Percentiles rank a stretch among this genome's conserved stretches.
Conservation (phyloP, 2,113 vertebrate species). For the Corythaeola cristata region DNA sequence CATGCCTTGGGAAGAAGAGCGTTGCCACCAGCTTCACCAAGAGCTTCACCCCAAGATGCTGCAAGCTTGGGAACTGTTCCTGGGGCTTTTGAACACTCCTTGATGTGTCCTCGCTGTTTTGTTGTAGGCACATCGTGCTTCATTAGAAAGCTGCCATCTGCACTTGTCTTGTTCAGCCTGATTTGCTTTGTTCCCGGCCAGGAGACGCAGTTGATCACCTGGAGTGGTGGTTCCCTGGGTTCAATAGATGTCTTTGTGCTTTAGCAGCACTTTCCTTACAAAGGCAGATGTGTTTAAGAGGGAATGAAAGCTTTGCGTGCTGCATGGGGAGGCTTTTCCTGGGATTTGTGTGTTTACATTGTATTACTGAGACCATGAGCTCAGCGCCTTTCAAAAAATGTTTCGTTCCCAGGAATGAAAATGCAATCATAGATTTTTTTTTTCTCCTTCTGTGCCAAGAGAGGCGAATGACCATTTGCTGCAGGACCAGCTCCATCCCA, state of each 20-base stretch:
- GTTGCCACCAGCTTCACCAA: neutral
- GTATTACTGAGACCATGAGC: neutral
- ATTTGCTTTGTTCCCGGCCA: neutral
- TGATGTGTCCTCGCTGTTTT: neutral
- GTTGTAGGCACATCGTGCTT: neutral
- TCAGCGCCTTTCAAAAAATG: neutral
- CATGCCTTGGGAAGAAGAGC: neutral
- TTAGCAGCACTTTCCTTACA: neutral
- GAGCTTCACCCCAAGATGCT: neutral
- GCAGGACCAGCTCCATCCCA: neutral
- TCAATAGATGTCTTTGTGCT: accelerated
- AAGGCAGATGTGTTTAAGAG: neutral
- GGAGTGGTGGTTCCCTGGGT: neutral
- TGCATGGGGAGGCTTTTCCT: neutral
- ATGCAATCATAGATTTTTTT: neutral
- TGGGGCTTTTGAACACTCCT: neutral
- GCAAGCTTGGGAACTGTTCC: neutral
- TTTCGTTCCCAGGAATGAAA: neutral
- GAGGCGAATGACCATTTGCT: neutral
- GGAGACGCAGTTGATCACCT: neutral
- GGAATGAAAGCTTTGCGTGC: neutral
- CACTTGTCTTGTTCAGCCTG: neutral
- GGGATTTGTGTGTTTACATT: neutral
- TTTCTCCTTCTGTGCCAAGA: neutral
- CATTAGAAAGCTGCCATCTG: neutral